Evolutionary conservation across 1,140 invertebrate species (phyloP), one percentile per base, ranked within the genome.

Genomic region (Ips nitidus): DNA sequence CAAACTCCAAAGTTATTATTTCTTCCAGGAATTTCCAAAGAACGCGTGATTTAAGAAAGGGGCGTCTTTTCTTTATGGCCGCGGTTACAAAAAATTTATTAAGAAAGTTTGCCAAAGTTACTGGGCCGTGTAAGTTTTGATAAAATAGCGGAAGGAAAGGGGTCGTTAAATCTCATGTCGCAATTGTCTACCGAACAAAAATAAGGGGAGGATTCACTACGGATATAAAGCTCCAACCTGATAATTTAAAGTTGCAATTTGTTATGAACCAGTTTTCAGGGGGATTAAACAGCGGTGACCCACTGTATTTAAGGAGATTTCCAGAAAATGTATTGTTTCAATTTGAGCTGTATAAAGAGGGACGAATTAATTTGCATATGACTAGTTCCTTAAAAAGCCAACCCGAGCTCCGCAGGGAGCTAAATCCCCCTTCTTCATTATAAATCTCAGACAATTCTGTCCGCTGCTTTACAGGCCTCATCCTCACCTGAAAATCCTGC

Each of bases 401-500:
- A 63, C 52, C 61, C 61, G 37, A 52, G 61, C 61, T 63, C 61
- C 8, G 50, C 61, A 41, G 53, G 55, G 40, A 55, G 39, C 53
- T 41, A 43, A 66, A 63, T 56, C 67, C 57, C 53, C 38, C 45
- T 63, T 41, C 41, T 52, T 61, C 41, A 52, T 66, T 52, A 68
- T 68, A 68, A 60, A 68, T 68, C 66, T 52, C 38, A 52, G 43
- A 61, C 47, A 60, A 60, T 68, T 68, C 55, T 60, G 56, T 68
- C 66, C 66, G 56, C 43, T 59, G 37, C 50, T 66, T 38, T 56
- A 50, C 58, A 68, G 39, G 56, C 66, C 58, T 43, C 58, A 68
- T 68, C 66, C 58, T 68, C 66, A 68, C 66, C 66, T 68, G 66
- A n/a, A 68, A 68, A 68, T 68, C 66, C 66, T 68, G 41, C 66